phyloP scores from a whole-genome alignment of 2,797 vertebrate genomes.

The Toxotes lorentzi region DNA sequence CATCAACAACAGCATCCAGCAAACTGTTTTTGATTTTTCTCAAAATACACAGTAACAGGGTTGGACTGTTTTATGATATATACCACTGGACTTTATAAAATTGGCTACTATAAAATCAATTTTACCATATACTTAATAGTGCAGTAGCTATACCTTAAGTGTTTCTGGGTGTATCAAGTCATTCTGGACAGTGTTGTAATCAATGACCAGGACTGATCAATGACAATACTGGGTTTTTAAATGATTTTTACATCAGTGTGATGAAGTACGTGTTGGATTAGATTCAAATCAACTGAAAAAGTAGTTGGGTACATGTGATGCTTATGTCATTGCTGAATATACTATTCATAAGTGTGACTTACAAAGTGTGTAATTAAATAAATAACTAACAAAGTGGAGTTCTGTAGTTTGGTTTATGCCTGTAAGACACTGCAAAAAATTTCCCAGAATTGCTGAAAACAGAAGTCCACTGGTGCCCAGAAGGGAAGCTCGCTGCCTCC shows the following conservation, averaged over 20 bases:
- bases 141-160: not conserved
- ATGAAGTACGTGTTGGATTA: too few relatives aligned
- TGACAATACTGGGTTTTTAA: not conserved
- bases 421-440: slow-evolving; percentile 30
- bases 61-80: not conserved
- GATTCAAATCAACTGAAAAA: not conserved
- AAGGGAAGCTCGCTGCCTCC: slow-evolving; percentile 12
- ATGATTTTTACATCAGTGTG: not conserved
- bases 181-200: not conserved
- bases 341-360: not conserved
- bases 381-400: not conserved
- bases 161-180: not conserved
- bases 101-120: not conserved
- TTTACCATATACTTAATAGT: not conserved
- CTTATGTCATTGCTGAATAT: not conserved
- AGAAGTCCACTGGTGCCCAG: not conserved
- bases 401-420: not conserved
- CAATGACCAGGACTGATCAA: not conserved
- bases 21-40: not conserved
- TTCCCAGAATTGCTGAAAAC: not conserved
- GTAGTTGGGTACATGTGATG: not conserved
- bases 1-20: slow-evolving; percentile 13
- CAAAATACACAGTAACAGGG: not conserved
- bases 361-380: not conserved
- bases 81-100: not conserved